A percentile compares a stretch with the other conserved stretches of the same genome.
phyloP scores from a whole-genome alignment of 2,888 invertebrate species.

The Folsomia candida region DNA sequence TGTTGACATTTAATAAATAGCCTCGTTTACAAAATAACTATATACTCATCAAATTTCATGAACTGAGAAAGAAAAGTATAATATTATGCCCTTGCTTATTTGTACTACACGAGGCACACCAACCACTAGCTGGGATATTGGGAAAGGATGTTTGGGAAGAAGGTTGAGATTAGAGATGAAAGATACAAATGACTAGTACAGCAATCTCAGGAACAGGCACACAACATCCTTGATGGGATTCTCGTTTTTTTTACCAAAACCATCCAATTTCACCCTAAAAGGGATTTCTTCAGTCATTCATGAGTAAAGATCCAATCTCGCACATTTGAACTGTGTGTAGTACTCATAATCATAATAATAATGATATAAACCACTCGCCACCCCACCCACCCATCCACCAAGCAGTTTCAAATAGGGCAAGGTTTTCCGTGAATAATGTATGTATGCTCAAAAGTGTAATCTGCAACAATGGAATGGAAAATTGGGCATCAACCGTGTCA shows the following conservation, averaged over 20 bases:
- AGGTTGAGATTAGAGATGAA: constrained; percentile 2
- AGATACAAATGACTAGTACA: constrained; percentile 15
- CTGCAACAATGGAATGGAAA: constrained; percentile 4
- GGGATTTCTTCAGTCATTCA: background rate
- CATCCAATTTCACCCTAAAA: background rate
- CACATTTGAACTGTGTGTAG: background rate
- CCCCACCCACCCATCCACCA: background rate
- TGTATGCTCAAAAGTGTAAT: background rate
- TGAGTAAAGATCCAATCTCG: background rate
- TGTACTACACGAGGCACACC: no score
- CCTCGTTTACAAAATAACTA: background rate
- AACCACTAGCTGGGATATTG: background rate
- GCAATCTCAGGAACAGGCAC: constrained; percentile 6
- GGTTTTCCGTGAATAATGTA: constrained; percentile 6
- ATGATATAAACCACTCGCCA: constrained; percentile 5
- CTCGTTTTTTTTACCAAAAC: background rate
- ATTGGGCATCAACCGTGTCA: constrained; percentile 8
- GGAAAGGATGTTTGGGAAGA: background rate
- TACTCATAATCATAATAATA: constrained; percentile 2
- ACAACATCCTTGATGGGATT: background rate
- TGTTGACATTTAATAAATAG: background rate
- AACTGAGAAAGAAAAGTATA: background rate
- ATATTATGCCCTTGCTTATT: no score
- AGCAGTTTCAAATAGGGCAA: background rate
- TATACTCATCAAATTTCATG: constrained; percentile 11